Percentiles rank a stretch among this genome's conserved stretches.
Conservation (phyloP, 35 echinoderm and acorn worm genomes). For the Heliocidaris tuberculata region DNA sequence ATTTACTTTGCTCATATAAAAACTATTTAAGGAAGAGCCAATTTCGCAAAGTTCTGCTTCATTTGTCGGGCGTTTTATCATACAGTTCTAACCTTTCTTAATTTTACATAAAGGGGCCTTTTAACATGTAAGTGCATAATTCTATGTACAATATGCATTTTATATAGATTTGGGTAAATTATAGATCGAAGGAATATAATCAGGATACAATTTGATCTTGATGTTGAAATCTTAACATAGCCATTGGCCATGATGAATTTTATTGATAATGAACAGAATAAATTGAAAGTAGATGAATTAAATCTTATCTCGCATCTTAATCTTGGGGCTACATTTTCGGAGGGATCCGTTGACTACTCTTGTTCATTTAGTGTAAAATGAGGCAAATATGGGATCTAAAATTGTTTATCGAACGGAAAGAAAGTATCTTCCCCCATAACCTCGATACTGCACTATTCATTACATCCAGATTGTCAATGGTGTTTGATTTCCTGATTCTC, state of each 20-base stretch:
- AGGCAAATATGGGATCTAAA: not conserved
- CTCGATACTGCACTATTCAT: not conserved
- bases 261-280: not conserved
- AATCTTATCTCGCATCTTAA: not conserved
- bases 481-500: not conserved
- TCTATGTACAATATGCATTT: not conserved
- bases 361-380: not conserved
- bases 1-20: not conserved
- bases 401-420: not conserved
- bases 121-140: not conserved
- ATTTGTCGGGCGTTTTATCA: not conserved
- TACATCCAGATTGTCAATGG: not conserved
- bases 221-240: no score
- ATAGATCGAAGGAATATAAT: not conserved
- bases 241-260: not conserved
- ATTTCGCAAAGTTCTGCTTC: not conserved
- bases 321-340: not conserved
- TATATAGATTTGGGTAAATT: not conserved
- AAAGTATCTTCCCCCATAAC: not conserved
- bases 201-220: not conserved
- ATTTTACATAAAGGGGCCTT: not conserved
- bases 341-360: not conserved
- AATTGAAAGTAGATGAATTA: not conserved
- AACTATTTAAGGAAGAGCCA: not conserved
- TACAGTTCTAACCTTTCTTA: not conserved